Percentiles rank a stretch among this genome's conserved stretches.
phyloP scores from a whole-genome alignment of 2,797 vertebrate species.

The Helarctos malayanus region DNA sequence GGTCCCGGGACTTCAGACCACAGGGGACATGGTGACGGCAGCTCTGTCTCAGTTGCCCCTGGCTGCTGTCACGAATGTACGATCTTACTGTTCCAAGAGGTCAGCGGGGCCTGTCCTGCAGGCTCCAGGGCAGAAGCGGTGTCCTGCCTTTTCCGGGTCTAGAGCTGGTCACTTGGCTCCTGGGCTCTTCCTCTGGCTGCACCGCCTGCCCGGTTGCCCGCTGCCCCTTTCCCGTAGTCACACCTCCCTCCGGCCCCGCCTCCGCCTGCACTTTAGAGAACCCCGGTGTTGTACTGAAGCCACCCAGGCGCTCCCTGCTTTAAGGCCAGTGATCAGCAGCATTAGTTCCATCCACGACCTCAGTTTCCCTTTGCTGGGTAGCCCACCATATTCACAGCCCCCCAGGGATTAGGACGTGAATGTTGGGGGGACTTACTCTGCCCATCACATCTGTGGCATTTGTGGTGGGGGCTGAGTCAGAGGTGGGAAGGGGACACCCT shows the following conservation, averaged over 20 bases:
- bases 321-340: neutral
- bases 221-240: rapidly evolving
- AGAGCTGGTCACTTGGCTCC: rapidly evolving
- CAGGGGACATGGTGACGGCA: rapidly evolving
- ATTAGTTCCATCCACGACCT: neutral
- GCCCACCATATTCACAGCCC: no score
- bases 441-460: neutral
- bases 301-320: no score
- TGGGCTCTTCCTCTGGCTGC: rapidly evolving
- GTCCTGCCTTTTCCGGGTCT: neutral
- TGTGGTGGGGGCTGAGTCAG: neutral
- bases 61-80: neutral
- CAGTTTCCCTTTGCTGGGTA: rapidly evolving
- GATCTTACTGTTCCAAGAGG: neutral
- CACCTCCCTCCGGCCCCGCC: neutral
- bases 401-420: rapidly evolving
- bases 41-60: rapidly evolving
- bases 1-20: neutral
- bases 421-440: rapidly evolving
- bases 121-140: neutral
- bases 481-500: rapidly evolving
- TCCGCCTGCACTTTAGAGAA: neutral
- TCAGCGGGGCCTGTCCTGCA: neutral
- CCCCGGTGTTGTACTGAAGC: rapidly evolving
- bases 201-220: rapidly evolving